Evolutionary conservation across 2,888 invertebrate genomes (phyloP).

Genomic region (Calameuta filiformis): DNA sequence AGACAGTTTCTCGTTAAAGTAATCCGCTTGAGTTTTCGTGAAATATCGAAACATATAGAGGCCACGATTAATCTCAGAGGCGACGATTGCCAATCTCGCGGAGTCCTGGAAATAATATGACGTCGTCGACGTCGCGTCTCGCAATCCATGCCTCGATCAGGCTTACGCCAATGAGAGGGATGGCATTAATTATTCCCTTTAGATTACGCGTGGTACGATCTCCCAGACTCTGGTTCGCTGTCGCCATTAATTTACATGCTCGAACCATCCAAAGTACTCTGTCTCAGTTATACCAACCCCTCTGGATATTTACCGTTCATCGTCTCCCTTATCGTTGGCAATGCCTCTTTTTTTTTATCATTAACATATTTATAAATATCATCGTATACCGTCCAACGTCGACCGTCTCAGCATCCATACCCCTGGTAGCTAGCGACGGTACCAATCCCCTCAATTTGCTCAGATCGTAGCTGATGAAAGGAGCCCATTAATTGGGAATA

Average conservation of each 20-base stretch:
- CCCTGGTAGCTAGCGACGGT: background rate
- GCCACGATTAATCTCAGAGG: background rate
- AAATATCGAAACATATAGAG: background rate
- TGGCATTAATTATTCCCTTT: slow-evolving; percentile 48
- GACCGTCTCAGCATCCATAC: background rate
- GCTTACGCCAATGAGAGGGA: slow-evolving; percentile 31
- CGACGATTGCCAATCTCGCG: background rate
- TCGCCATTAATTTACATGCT: slow-evolving; percentile 40
- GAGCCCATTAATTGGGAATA: slow-evolving; percentile 60
- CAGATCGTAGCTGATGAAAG: slow-evolving; percentile 48
- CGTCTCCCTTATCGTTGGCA: slow-evolving; percentile 34
- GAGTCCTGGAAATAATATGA: background rate
- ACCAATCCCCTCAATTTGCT: slow-evolving; percentile 28
- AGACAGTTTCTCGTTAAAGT: background rate
- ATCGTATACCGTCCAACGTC: background rate
- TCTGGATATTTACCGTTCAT: slow-evolving; percentile 28
- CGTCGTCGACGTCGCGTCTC: background rate
- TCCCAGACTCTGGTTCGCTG: slow-evolving; percentile 24
- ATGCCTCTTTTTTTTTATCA: slow-evolving; percentile 47
- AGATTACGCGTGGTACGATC: slow-evolving; percentile 42
- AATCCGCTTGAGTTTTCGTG: background rate
- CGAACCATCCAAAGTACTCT: background rate
- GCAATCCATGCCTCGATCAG: slow-evolving; percentile 1
- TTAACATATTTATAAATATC: slow-evolving; percentile 52
- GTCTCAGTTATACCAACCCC: slow-evolving; percentile 4